Evolutionary conservation across 2,888 invertebrate species (phyloP), one percentile per base, ranked within the genome.

Genomic region (Penaeus monodon): DNA sequence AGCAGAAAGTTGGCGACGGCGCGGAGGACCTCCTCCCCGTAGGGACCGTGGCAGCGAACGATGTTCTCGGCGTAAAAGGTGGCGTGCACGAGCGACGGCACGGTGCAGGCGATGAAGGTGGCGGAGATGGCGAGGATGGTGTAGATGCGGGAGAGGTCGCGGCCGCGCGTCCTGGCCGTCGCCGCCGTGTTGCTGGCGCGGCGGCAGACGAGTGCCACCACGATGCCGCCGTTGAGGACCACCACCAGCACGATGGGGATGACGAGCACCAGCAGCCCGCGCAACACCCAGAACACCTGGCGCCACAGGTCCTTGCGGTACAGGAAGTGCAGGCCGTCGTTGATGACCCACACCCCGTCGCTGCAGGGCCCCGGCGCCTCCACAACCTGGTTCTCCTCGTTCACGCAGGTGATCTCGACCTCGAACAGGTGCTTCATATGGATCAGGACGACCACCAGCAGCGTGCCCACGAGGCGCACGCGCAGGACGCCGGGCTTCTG

Each of bases 71-170:
- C 81, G 38, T 66, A 86, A 63, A 86, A 38, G 12, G 44, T 10
- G 24, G 76, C 66, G 77, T 81, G 68, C 33, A 86, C 24, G 14
- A 49, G 20, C 6, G 44, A 57, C 29, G 86, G 86, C 8, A 81
- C 14, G 27, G 76, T 77, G 27, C 76, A 77, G 63, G 33, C 24
- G 38, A 86, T 2, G 76, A 77, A 86, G 33, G 86, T 81, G 49
- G 57, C 64, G 17, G 86, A 76, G 33, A 86, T 74, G 44, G 76
- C 86, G 24, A 86, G 66, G 38, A 78, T 57, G 38, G 81, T 86
- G 64, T 86, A 86, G 74, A 86, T 86, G 38, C 81, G 77, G 81
- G 86, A 86, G 68, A 68, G 74, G 33, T 77, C 81, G n/a, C 70
- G 81, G n/a, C 68, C 49, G 17, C 81, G 86, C 14, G 81, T 77